Base-by-base conservation (phyloP, 1,140 invertebrate species). In the Spodoptera litura region DNA sequence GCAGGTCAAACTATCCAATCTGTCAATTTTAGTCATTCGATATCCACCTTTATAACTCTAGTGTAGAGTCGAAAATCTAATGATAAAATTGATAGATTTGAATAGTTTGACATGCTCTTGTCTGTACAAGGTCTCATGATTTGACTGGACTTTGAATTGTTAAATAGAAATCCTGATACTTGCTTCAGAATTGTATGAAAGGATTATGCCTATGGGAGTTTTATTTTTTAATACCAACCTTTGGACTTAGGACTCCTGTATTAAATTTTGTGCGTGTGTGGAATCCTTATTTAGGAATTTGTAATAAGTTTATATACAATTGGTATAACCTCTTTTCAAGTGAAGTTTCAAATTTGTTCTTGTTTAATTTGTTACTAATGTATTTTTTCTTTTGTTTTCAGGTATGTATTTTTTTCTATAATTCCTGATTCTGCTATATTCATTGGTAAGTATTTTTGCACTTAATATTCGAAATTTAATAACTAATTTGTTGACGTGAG, bases 121-220 rank as follows among this genome's bases (percentile, higher is more conserved):
- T 15, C 38, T 49, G 35, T 49, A 44, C 15, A 44, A 49, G 31
- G 35, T 35, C 44, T 53, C 20, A 55, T 35, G 27, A 25, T 49
- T 49, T 31, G 62, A 25, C 15, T 66, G 35, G 35, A 58, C 61
- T 44, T 44, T 35, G 49, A 59, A 74, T 59, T 44, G 53, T 59
- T 58, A 59, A 66, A 59, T 44, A 38, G 55, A 70, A 70, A 52
- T 35, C 52, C 25, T 70, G 44, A 52, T 70, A 52, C 66, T 70
- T 52, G 52, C 61, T 53, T 27, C 66, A 31, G 25, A 55, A 70
- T 35, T 66, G 51, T 35, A 52, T 53, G 20, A 13, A 53, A 70
- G 61, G 61, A 38, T 44, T 64, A 64, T 44, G 9, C 27, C 0
- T 2, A n/a, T 13, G 25, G 8, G n/a, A 56, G 8, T 56, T 25